Conservation (phyloP, 1,140 invertebrate genomes). For the Drosophila leontia region DNA sequence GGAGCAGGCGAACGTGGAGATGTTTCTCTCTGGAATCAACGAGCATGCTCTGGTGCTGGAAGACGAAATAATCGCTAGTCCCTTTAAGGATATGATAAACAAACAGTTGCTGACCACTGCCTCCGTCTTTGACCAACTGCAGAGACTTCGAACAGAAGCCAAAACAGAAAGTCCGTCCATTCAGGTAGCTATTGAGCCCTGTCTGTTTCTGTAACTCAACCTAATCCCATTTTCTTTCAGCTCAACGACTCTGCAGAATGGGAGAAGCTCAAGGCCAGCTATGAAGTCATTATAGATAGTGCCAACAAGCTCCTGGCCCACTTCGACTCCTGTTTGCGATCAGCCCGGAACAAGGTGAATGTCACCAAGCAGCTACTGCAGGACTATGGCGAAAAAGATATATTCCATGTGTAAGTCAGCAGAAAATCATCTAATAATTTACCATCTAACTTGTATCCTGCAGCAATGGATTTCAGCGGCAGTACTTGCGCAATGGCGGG, state of each 20-base stretch:
- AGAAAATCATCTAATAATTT: not conserved
- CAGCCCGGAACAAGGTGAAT: not conserved
- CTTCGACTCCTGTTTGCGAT: conserved; percentile 30
- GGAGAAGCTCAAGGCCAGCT: not conserved
- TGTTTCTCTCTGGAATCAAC: conserved; percentile 46
- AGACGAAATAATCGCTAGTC: conserved; percentile 39
- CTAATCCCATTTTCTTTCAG: conserved; percentile 10
- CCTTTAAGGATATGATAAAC: conserved; percentile 15
- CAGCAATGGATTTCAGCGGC: conserved; percentile 5
- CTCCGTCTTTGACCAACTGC: conserved; percentile 41
- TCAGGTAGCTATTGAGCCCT: conserved; percentile 22
- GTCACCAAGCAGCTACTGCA: conserved; percentile 23
- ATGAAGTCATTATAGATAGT: not conserved
- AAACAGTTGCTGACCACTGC: conserved; percentile 11
- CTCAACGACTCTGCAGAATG: conserved; percentile 21
- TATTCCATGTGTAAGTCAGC: conserved; percentile 48
- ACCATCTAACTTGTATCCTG: not conserved
- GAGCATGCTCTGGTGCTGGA: conserved; percentile 60
- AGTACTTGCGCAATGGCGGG: not conserved
- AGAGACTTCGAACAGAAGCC: conserved; percentile 6
- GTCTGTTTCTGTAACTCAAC: not conserved
- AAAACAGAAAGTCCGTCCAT: conserved; percentile 8
- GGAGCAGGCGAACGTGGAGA: conserved; percentile 40
- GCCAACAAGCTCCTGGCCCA: conserved; percentile 6
- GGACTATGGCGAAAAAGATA: conserved; percentile 19